Evolutionary conservation across 2,113 vertebrate species (phyloP).

Genomic region (rabbit (Oryctolagus cuniculus)): DNA sequence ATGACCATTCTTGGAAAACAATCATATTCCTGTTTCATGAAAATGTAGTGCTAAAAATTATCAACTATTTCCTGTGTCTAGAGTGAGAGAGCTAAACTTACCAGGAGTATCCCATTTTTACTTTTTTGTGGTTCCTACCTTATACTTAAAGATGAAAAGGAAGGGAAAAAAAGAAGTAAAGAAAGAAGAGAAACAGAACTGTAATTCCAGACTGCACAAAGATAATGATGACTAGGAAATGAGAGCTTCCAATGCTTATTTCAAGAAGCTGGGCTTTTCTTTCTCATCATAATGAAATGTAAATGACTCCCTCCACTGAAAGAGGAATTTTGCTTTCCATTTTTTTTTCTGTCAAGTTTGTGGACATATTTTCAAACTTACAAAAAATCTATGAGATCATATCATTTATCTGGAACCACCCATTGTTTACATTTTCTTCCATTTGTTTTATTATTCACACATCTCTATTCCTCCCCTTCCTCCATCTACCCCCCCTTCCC

Average conservation of each 20-base stretch:
- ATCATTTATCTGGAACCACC: not conserved
- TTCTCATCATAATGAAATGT: not conserved
- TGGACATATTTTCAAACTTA: slow-evolving; percentile 14
- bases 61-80: slow-evolving; percentile 18
- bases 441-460: not conserved
- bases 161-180: not conserved
- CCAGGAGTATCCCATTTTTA: not conserved
- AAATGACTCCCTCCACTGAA: not conserved
- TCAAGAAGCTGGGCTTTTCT: not conserved
- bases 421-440: not conserved
- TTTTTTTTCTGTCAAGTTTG: not conserved
- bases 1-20: slow-evolving; percentile 62
- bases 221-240: not conserved
- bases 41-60: slow-evolving; percentile 45
- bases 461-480: not conserved
- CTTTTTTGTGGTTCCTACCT: not conserved
- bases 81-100: not conserved
- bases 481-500: not conserved
- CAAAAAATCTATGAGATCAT: not conserved
- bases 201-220: not conserved
- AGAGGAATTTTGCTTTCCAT: not conserved
- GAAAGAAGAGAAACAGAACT: not conserved
- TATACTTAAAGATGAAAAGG: slow-evolving; percentile 2
- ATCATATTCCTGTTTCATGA: slow-evolving; percentile 45
- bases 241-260: not conserved